A percentile compares a stretch with the other conserved stretches of the same genome.
phyloP scores from a whole-genome alignment of 2,113 vertebrate species.

The Onychostruthus taczanowskii region DNA sequence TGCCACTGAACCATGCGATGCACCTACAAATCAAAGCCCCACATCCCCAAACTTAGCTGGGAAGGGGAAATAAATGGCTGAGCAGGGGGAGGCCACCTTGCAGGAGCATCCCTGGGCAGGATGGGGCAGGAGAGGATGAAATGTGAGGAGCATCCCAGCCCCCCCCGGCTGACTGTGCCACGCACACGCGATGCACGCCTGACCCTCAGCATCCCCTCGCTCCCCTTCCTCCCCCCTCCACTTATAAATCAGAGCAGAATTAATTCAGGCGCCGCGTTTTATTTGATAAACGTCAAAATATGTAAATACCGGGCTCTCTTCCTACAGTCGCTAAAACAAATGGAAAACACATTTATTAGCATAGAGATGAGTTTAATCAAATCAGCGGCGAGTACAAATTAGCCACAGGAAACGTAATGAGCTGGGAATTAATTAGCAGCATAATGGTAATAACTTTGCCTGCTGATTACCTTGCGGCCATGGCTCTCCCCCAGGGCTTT shows the following conservation, averaged over 20 bases:
- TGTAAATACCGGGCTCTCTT: conserved; percentile 75
- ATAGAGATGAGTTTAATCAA: conserved; percentile 90
- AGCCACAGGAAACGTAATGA: conserved; percentile 86
- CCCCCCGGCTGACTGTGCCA: not conserved
- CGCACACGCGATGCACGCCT: not conserved
- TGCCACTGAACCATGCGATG: fast-evolving
- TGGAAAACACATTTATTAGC: conserved; percentile 89
- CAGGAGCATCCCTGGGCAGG: not conserved
- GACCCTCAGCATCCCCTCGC: conserved; percentile 24
- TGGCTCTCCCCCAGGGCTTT: conserved; percentile 68
- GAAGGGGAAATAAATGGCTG: not conserved
- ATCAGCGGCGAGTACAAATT: conserved; percentile 84
- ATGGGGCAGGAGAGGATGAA: not conserved
- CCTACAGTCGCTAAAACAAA: conserved; percentile 79
- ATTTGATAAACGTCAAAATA: conserved; percentile 77
- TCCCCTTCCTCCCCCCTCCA: not conserved
- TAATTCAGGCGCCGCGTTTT: conserved; percentile 67
- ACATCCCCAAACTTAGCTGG: not conserved
- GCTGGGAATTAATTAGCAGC: conserved; percentile 89
- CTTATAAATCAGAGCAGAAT: conserved; percentile 64
- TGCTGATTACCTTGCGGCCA: conserved; percentile 82
- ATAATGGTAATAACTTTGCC: conserved; percentile 82
- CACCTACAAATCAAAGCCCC: not conserved
- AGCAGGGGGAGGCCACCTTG: not conserved
- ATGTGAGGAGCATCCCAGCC: not conserved